Percentiles rank a stretch among this genome's conserved stretches.
phyloP scores from a whole-genome alignment of 2,113 vertebrate genomes.

The Archilochus colubris region DNA sequence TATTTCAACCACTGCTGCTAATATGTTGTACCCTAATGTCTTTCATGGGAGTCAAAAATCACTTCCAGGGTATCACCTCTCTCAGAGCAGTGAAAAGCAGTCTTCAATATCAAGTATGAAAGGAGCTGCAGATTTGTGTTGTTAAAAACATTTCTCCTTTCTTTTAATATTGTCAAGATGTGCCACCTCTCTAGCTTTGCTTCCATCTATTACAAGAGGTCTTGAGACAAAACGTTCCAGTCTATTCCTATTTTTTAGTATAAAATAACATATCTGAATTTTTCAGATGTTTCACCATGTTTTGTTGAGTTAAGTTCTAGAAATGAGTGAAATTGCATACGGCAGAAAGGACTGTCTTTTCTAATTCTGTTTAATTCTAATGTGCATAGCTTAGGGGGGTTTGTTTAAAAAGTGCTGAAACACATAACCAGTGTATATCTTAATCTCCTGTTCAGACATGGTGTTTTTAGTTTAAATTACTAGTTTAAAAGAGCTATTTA shows the following conservation, averaged over 20 bases:
- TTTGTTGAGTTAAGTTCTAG: neutral
- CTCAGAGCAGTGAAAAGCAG: neutral
- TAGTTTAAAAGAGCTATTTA: conserved; percentile 9
- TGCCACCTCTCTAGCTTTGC: neutral
- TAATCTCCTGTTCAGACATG: conserved; percentile 18
- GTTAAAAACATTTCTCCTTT: neutral
- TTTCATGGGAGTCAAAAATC: neutral
- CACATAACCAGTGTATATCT: neutral
- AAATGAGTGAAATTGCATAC: neutral
- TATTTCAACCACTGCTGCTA: neutral
- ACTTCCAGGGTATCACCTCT: neutral
- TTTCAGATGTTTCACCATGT: neutral
- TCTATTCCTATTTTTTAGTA: neutral
- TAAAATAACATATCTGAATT: neutral
- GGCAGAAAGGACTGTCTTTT: neutral
- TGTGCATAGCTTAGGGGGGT: neutral
- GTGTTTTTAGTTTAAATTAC: conserved; percentile 6
- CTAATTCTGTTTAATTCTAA: neutral
- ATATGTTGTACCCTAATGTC: neutral
- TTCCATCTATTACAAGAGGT: neutral
- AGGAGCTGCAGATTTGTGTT: neutral
- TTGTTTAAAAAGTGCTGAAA: conserved; percentile 1
- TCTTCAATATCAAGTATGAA: neutral
- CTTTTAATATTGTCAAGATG: neutral
- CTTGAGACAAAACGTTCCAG: neutral